Percentiles rank a stretch among this genome's conserved stretches.
phyloP scores from a whole-genome alignment of 2,797 vertebrate genomes.

The Takifugu rubripes region DNA sequence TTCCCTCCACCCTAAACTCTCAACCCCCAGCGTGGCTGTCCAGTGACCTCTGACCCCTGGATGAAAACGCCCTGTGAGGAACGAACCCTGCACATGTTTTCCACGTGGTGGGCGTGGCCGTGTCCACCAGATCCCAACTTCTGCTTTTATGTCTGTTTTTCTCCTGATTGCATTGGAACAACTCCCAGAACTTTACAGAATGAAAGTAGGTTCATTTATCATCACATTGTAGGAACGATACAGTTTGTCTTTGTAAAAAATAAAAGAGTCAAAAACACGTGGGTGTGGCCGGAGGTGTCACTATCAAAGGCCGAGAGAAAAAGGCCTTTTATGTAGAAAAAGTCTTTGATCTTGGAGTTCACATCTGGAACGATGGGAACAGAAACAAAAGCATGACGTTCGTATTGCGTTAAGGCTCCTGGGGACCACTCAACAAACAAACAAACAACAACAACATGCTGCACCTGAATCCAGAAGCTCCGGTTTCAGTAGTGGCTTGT shows the following conservation, averaged over 20 bases:
- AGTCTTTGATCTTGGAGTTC: too few species aligned
- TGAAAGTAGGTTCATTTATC: conserved; percentile 21
- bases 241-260: conserved; percentile 54
- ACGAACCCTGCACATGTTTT: neutral
- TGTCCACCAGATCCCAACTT: conserved; percentile 18
- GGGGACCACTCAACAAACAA: conserved; percentile 27
- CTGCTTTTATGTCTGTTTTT: conserved; percentile 40
- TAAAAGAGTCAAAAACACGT: conserved; percentile 18
- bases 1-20: neutral
- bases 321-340: too few species aligned
- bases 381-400: too few species aligned
- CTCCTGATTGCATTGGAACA: conserved; percentile 63
- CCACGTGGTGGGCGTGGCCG: conserved; percentile 6
- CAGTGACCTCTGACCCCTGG: conserved; percentile 8
- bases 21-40: conserved; percentile 7
- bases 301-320: too few species aligned
- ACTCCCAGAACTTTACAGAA: conserved; percentile 30
- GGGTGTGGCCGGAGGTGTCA: too few species aligned
- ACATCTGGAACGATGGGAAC: too few species aligned
- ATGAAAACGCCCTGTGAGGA: too few species aligned
- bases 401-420: conserved; percentile 37
- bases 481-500: conserved; percentile 36
- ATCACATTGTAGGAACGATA: conserved; percentile 40
- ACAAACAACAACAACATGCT: conserved; percentile 16
- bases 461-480: conserved; percentile 41